These are phyloP conservation scores for Bellardia bayeri DNA, from an alignment of 2,888 invertebrate genomes.

Conservation along the genomic window DNA sequence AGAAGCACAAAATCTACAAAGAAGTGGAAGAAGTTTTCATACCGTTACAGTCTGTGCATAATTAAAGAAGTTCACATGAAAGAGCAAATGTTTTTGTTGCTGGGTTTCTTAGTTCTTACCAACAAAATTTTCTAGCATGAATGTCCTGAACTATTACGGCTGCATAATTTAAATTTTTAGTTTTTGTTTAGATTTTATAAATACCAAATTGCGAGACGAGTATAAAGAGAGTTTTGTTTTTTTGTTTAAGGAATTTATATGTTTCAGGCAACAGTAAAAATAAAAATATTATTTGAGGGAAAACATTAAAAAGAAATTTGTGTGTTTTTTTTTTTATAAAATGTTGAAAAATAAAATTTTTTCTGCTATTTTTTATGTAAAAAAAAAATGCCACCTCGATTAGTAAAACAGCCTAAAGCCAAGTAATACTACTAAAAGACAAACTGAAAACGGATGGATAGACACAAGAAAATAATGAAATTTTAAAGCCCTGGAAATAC, in stretches of 20 bases:
- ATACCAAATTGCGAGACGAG: slow-evolving; percentile 7
- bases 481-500: slow-evolving; percentile 12
- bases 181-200: slow-evolving; percentile 56
- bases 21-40: slow-evolving; percentile 51
- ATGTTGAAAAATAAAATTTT: neutral
- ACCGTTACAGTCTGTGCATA: slow-evolving; percentile 69
- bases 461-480: neutral
- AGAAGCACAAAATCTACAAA: neutral
- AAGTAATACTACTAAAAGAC: slow-evolving; percentile 14
- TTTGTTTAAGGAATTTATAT: slow-evolving; percentile 27
- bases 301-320: slow-evolving; percentile 25
- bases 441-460: neutral
- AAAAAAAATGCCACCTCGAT: slow-evolving; percentile 18
- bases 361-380: neutral
- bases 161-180: slow-evolving; percentile 32
- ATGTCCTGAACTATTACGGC: slow-evolving; percentile 32
- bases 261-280: slow-evolving; percentile 5
- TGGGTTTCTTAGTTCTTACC: slow-evolving; percentile 8
- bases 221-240: neutral
- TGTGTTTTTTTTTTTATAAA: neutral
- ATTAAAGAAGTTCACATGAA: slow-evolving; percentile 69
- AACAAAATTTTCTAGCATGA: neutral
- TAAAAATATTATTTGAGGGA: slow-evolving; percentile 5
- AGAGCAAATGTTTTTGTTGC: slow-evolving; percentile 10
- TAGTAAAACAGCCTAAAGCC: slow-evolving; percentile 23